phyloP scores from a whole-genome alignment of 2,888 invertebrate species.

The Melieria omissa region DNA sequence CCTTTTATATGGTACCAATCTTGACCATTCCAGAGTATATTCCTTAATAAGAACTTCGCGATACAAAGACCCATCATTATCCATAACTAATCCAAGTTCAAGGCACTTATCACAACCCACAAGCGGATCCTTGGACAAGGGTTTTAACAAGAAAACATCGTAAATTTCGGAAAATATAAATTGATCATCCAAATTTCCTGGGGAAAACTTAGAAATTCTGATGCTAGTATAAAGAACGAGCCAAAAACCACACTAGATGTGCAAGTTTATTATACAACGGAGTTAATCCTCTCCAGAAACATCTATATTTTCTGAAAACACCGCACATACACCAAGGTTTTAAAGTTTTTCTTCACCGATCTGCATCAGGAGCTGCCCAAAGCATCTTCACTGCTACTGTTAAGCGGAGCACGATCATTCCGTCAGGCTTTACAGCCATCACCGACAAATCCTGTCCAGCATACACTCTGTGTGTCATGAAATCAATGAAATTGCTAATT shows the following conservation, averaged over 20 bases:
- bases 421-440: background rate
- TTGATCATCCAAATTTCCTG: background rate
- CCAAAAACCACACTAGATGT: too few species aligned
- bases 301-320: background rate
- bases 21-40: too few species aligned
- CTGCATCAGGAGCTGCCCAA: background rate
- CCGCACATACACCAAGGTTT: background rate
- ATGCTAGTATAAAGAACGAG: background rate
- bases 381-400: background rate
- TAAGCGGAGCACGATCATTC: background rate
- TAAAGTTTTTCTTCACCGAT: background rate
- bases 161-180: background rate
- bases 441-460: constrained; percentile 6
- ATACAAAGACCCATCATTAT: too few species aligned
- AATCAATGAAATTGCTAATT: background rate
- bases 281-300: constrained; percentile 41
- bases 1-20: too few species aligned
- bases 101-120: too few species aligned
- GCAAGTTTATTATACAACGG: background rate
- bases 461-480: background rate
- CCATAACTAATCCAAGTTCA: too few species aligned
- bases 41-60: too few species aligned
- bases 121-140: too few species aligned
- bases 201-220: background rate
- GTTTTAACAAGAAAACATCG: background rate